Evolutionary conservation across 1,140 invertebrate species (phyloP).

Genomic region (Ostrea denselamellosa): DNA sequence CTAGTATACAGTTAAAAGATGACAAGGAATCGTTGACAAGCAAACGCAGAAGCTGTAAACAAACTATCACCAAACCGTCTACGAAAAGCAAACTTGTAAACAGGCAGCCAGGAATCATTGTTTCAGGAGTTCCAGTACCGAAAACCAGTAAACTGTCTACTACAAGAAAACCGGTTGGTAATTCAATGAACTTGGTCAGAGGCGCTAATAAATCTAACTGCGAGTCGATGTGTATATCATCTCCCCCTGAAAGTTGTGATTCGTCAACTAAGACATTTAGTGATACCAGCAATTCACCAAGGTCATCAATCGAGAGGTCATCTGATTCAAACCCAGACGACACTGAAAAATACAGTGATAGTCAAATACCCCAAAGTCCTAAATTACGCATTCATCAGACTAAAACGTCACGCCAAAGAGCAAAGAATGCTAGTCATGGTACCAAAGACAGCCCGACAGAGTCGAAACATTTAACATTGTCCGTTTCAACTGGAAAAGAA

Average conservation of each 20-base stretch:
- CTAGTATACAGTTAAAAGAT: conserved; percentile 26
- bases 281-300: not conserved
- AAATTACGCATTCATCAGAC: conserved; percentile 32
- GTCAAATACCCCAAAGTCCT: not conserved
- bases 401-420: conserved; percentile 4
- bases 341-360: not conserved
- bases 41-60: not conserved
- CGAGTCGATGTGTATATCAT: not conserved
- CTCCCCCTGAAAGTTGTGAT: not conserved
- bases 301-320: conserved; percentile 18
- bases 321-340: not conserved
- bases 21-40: conserved; percentile 4
- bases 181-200: not conserved
- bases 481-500: not conserved
- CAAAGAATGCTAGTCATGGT: not conserved
- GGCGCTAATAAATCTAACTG: not conserved
- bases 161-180: not conserved
- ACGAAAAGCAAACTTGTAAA: not conserved
- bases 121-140: conserved; percentile 1
- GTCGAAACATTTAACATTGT: not conserved
- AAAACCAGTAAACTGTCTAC: not conserved
- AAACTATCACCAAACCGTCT: not conserved
- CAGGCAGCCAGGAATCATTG: not conserved
- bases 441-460: conserved; percentile 4
- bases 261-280: not conserved